These are phyloP conservation scores for Odontocolon sp. DNA, from an alignment of 2,888 invertebrate species.

Conservation along the genomic window DNA sequence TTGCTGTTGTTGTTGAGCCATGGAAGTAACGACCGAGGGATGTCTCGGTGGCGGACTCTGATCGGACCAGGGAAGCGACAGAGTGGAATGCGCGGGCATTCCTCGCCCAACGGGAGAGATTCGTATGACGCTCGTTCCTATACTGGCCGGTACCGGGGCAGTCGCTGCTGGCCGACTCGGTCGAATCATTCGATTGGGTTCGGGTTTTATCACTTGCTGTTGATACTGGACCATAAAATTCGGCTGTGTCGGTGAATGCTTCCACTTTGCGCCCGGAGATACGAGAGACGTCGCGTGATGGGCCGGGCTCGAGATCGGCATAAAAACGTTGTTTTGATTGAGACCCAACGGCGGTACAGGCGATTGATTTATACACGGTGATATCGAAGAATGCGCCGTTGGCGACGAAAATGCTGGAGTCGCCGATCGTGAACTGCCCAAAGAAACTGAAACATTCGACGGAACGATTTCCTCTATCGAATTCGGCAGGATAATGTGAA, in stretches of 20 bases:
- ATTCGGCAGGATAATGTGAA: constrained; percentile 65
- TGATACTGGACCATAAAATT: constrained; percentile 81
- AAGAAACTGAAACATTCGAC: constrained; percentile 85
- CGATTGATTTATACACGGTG: constrained; percentile 86
- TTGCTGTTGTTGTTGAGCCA: constrained; percentile 76
- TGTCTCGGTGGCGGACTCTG: constrained; percentile 76
- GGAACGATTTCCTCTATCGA: constrained; percentile 50
- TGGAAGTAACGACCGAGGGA: constrained; percentile 78
- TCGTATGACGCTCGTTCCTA: constrained; percentile 90
- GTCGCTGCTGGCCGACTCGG: constrained; percentile 82
- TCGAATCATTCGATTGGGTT: constrained; percentile 84
- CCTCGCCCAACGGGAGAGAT: constrained; percentile 87
- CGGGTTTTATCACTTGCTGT: constrained; percentile 84
- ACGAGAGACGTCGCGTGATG: constrained; percentile 79
- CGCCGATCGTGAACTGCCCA: constrained; percentile 96
- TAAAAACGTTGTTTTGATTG: constrained; percentile 91
- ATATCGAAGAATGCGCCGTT: constrained; percentile 85
- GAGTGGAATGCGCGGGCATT: constrained; percentile 69
- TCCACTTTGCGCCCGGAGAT: constrained; percentile 78
- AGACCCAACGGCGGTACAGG: constrained; percentile 86
- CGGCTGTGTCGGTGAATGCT: constrained; percentile 80
- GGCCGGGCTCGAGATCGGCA: constrained; percentile 91
- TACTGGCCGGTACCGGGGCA: constrained; percentile 76
- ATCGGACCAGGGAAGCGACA: constrained; percentile 74
- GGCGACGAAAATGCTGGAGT: constrained; percentile 94